Conservation (phyloP, 2,888 invertebrate species). For the Hirtodrosophila trivittata region DNA sequence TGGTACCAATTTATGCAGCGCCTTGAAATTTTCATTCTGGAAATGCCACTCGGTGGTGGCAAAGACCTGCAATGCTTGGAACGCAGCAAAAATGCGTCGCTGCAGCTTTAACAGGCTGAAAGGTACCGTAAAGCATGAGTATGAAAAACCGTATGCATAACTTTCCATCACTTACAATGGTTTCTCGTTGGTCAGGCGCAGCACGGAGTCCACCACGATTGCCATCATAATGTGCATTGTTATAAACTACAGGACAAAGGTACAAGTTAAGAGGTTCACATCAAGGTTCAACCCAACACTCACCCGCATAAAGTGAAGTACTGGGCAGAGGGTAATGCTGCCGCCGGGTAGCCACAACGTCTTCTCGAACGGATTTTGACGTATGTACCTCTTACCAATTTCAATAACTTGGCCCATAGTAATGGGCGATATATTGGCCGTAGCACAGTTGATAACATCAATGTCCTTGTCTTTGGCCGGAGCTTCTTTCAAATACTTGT, state of each 20-base stretch:
- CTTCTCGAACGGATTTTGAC: slow-evolving; percentile 87
- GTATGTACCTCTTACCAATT: slow-evolving; percentile 85
- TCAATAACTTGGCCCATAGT: slow-evolving; percentile 87
- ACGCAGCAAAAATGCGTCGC: slow-evolving; percentile 90
- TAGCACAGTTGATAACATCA: slow-evolving; percentile 92
- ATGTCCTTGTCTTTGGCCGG: slow-evolving; percentile 70
- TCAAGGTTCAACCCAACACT: too few relatives aligned
- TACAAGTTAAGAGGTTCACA: too few relatives aligned
- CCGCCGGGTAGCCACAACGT: slow-evolving; percentile 89
- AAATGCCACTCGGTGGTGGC: slow-evolving; percentile 91
- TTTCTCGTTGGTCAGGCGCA: slow-evolving; percentile 88
- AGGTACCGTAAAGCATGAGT: slow-evolving; percentile 17
- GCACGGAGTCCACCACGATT: slow-evolving; percentile 88
- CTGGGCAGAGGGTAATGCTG: slow-evolving; percentile 86
- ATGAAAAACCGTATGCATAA: not conserved
- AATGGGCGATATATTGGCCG: slow-evolving; percentile 88
- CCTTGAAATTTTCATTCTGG: slow-evolving; percentile 85
- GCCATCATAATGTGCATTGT: slow-evolving; percentile 92
- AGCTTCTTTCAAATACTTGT: slow-evolving; percentile 36
- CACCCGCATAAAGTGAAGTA: slow-evolving; percentile 87
- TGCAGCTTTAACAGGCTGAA: slow-evolving; percentile 91
- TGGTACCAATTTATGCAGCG: slow-evolving; percentile 53
- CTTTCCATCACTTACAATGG: slow-evolving; percentile 86
- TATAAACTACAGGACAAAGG: slow-evolving; percentile 86
- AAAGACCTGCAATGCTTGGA: slow-evolving; percentile 89